Conservation (phyloP, 2,888 invertebrate genomes). For the Oscheius sp. region DNA sequence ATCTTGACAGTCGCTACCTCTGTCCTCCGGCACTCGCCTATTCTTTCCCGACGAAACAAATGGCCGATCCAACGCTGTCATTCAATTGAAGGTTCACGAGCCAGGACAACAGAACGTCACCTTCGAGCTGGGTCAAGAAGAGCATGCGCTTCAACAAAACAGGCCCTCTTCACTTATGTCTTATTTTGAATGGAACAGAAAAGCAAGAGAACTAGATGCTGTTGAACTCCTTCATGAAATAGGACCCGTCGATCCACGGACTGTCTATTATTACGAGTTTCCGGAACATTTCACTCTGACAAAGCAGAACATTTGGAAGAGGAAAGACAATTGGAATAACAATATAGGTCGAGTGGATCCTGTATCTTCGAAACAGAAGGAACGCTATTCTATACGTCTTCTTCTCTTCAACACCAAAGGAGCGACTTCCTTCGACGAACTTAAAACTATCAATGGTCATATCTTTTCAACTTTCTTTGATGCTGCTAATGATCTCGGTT, state of each 20-base stretch:
- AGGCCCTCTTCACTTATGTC: neutral
- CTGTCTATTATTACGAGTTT: neutral
- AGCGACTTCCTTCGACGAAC: neutral
- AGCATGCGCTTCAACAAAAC: neutral
- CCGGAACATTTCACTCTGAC: slow-evolving; percentile 5
- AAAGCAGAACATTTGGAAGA: neutral
- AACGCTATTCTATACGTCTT: neutral
- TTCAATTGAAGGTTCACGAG: neutral
- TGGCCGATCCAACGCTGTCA: slow-evolving; percentile 3
- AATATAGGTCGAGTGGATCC: neutral
- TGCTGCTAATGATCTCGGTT: slow-evolving; percentile 7
- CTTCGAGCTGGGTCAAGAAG: neutral
- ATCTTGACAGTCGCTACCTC: slow-evolving; percentile 38
- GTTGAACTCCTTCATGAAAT: neutral
- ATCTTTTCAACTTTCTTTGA: neutral
- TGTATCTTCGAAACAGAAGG: neutral
- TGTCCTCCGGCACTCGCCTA: slow-evolving; percentile 42
- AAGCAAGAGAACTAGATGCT: neutral
- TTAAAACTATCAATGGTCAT: neutral
- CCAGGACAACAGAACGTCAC: neutral
- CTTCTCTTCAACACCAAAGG: slow-evolving; percentile 1
- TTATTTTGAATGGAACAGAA: neutral
- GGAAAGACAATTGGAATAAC: neutral
- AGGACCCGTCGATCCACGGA: neutral
- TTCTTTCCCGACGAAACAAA: slow-evolving; percentile 9